Base-by-base conservation (phyloP, 2,113 vertebrate species). In the Polypterus bichir region DNA sequence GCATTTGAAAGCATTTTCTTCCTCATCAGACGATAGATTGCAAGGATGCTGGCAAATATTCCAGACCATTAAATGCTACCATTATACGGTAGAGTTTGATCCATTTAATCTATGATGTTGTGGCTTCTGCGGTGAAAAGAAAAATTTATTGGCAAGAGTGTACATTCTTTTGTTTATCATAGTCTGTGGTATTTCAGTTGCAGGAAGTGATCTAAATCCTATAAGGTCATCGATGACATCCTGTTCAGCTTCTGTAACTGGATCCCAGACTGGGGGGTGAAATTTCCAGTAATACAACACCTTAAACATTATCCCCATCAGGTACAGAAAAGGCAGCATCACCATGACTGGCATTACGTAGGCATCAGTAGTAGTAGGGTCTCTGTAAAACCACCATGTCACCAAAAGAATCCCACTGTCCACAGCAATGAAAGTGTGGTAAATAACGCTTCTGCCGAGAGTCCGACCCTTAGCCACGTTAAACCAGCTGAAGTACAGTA, bases 401-500 rank as follows among this genome's bases (percentile, higher is more conserved):
- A 56, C 54, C 44, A 70, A 69, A 63, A 98, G 81, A 63, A 98
- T 78, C 0, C 1, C 3, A 1, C 81, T 86, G 67, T 98, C 96
- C 2, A 59, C 47, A 10, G 81, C 62, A 1, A 94, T 79, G 76
- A 98, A 92, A 4, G 65, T 0, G 1, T 93, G 81, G 62, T 98
- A 95, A 71, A 98, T 87, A 68, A 75, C 0, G 69, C 90, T 85
- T 54, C 94, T 80, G 63, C 74, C 49, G 5, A 75, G 68, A 0
- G 92, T 96, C 4, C 54, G 78, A 1, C 94, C 94, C 47, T 79
- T 85, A 0, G 86, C 73, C 63, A 98, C 89, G 0, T 92, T 97
- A 69, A 97, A 98, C 96, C 96, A 97, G 76, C 90, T 93, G 86
- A 98, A 97, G 73, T 98, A 97, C 70, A 94, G 92, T 59, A 97